Conservation (phyloP, 2,888 invertebrate genomes). For the Ennomos erosarius region DNA sequence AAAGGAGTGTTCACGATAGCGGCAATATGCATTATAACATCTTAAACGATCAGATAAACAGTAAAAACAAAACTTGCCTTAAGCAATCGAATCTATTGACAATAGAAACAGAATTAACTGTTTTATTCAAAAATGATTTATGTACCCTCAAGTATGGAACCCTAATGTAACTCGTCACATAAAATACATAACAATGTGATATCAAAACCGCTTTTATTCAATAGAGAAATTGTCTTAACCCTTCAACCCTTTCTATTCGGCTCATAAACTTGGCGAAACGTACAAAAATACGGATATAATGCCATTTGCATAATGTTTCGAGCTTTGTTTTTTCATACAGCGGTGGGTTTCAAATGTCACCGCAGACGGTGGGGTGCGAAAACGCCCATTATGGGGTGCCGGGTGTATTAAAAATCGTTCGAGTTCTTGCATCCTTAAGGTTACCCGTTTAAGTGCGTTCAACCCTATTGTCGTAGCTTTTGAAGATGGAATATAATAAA, state of each 20-base stretch:
- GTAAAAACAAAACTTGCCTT: neutral
- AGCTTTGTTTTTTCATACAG: slow-evolving; percentile 83
- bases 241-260: slow-evolving; percentile 78
- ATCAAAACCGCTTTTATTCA: slow-evolving; percentile 66
- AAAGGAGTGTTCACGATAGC: no score
- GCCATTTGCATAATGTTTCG: slow-evolving; percentile 84
- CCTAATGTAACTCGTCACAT: slow-evolving; percentile 36
- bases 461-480: slow-evolving; percentile 10
- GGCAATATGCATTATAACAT: no score
- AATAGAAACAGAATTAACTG: slow-evolving; percentile 25
- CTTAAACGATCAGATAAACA: neutral
- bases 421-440: slow-evolving; percentile 80
- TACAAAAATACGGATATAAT: slow-evolving; percentile 83
- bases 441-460: slow-evolving; percentile 68
- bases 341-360: slow-evolving; percentile 83
- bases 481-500: slow-evolving; percentile 45
- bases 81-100: slow-evolving; percentile 11
- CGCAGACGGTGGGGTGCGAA: slow-evolving; percentile 78
- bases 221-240: slow-evolving; percentile 73
- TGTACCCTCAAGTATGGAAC: slow-evolving; percentile 20
- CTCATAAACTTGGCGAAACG: slow-evolving; percentile 81
- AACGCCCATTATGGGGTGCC: slow-evolving; percentile 79
- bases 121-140: slow-evolving; percentile 28
- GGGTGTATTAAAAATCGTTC: slow-evolving; percentile 82
- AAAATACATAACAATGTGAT: slow-evolving; percentile 66